These are phyloP conservation scores for Cylindroiulus punctatus DNA, from an alignment of 2,888 invertebrate species.

Conservation along the genomic window DNA sequence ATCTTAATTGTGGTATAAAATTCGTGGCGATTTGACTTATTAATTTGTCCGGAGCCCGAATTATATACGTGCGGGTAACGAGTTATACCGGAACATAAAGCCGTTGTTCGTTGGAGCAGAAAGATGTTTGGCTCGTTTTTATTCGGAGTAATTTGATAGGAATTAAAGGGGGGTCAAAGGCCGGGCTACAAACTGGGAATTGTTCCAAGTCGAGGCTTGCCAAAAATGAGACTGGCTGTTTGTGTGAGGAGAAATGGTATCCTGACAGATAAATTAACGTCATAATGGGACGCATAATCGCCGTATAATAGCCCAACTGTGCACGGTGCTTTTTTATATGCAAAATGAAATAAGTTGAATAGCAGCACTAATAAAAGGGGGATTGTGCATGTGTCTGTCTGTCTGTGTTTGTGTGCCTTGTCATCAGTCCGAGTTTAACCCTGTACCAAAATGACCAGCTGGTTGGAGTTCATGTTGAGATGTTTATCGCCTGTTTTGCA, in stretches of 20 bases:
- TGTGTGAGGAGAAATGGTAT: not conserved
- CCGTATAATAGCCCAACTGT: not conserved
- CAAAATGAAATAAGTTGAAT: not conserved
- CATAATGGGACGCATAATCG: not conserved
- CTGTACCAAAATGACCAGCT: not conserved
- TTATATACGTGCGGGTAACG: not conserved
- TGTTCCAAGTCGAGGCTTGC: not conserved
- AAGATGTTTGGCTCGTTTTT: not conserved
- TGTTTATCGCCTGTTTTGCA: not conserved
- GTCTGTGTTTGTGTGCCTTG: not conserved
- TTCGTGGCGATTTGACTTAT: not conserved
- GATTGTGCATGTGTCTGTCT: not conserved
- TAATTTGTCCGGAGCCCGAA: not conserved
- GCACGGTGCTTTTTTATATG: not conserved
- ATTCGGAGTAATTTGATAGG: constrained; percentile 16
- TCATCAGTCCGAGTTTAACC: constrained; percentile 18
- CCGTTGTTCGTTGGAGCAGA: not conserved
- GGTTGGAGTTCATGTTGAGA: not conserved
- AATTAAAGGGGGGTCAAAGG: constrained; percentile 29
- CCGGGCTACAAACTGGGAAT: not conserved
- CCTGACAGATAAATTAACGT: constrained; percentile 37
- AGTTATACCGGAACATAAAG: not conserved
- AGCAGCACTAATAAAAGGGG: constrained; percentile 24
- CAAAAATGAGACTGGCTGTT: not conserved
- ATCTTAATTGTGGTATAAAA: not conserved